Percentiles rank a stretch among this genome's conserved stretches.
Evolutionary conservation across 2,113 vertebrate species (phyloP).

Genomic region (Mus spicilegus): DNA sequence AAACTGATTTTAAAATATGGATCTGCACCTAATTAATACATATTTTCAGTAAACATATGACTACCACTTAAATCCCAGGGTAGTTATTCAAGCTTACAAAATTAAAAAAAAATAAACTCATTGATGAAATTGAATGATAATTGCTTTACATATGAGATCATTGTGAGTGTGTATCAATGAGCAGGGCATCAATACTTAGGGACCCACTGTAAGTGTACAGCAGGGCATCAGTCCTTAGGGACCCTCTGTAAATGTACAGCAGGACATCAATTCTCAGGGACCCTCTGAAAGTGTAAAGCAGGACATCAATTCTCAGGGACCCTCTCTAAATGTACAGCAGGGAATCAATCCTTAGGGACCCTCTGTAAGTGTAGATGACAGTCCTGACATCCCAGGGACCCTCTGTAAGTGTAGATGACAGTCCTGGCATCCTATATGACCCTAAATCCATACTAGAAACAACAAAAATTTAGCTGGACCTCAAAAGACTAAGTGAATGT

Average conservation of each 20-base stretch:
- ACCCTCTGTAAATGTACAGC: too few species aligned
- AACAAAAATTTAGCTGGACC: neutral
- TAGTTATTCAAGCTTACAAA: slow-evolving; percentile 17
- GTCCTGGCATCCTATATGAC: neutral
- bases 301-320: too few species aligned
- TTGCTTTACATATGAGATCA: neutral
- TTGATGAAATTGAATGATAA: neutral
- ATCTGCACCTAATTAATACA: neutral
- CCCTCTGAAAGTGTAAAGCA: neutral
- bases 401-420: neutral
- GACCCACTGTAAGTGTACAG: neutral
- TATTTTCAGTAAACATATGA: slow-evolving; percentile 31
- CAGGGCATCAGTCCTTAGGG: too few species aligned
- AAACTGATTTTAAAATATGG: slow-evolving; percentile 19
- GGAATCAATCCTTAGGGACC: too few species aligned
- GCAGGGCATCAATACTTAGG: neutral
- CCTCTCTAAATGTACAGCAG: too few species aligned
- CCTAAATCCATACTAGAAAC: neutral
- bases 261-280: neutral
- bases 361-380: neutral
- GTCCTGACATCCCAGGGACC: neutral
- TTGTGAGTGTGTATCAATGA: neutral
- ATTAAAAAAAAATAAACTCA: neutral
- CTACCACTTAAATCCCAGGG: neutral
- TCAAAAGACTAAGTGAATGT: neutral